phyloP scores from a whole-genome alignment of 2,888 invertebrate species.

The Ferrisia virgata region DNA sequence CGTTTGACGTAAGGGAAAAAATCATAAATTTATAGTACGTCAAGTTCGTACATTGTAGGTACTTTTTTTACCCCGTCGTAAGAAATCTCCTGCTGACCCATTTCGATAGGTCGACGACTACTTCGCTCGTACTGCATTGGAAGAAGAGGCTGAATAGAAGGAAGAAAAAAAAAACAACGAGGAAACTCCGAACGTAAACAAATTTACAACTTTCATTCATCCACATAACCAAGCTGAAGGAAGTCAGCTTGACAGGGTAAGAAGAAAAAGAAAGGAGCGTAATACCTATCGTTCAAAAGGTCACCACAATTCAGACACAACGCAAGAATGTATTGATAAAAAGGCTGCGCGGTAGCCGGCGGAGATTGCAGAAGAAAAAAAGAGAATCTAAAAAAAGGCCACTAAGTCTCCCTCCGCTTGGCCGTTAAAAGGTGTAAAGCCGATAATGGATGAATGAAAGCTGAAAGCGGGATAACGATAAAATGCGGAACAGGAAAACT shows the following conservation, averaged over 20 bases:
- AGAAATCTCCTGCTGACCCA: neutral
- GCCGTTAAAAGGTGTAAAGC: conserved; percentile 4
- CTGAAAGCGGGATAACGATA: conserved; percentile 21
- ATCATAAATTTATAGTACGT: too few species aligned
- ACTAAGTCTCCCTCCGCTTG: neutral
- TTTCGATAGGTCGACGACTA: neutral
- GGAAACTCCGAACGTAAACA: neutral
- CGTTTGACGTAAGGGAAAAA: neutral
- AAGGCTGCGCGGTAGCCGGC: neutral
- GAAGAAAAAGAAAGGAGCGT: neutral
- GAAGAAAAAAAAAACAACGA: neutral
- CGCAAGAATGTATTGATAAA: conserved; percentile 1
- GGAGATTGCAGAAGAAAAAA: neutral
- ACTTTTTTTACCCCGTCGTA: neutral
- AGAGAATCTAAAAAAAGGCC: neutral
- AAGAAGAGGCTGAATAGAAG: neutral
- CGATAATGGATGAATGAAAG: conserved; percentile 31
- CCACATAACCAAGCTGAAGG: neutral
- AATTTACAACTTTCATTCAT: conserved; percentile 13
- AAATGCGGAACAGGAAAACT: conserved; percentile 23
- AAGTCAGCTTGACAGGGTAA: neutral
- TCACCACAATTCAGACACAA: conserved; percentile 17
- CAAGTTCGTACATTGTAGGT: too few species aligned
- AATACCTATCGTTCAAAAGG: conserved; percentile 11
- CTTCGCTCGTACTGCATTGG: too few species aligned